Conservation (phyloP, 1,140 invertebrate genomes). For the Drosophila sproati region DNA sequence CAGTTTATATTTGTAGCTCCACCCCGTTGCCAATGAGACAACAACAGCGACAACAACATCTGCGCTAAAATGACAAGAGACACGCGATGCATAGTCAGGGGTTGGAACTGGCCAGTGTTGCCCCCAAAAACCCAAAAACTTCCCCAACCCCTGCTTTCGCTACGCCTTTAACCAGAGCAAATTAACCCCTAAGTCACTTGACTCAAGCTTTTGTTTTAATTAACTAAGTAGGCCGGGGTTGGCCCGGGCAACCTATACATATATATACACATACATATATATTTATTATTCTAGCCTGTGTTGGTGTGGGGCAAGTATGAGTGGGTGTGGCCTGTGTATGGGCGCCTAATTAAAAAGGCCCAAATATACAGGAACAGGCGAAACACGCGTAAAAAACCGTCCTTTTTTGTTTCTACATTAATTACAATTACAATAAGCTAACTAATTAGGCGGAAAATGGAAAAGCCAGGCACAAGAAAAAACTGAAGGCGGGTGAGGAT, state of each 20-base stretch:
- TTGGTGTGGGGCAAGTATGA: not conserved
- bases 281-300: not conserved
- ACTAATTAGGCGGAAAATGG: conserved; percentile 70
- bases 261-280: not conserved
- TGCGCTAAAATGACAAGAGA: conserved; percentile 53
- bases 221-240: conserved; percentile 69
- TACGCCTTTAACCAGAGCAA: conserved; percentile 24
- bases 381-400: conserved; percentile 7
- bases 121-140: not conserved
- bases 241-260: conserved; percentile 8
- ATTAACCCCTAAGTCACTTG: conserved; percentile 75
- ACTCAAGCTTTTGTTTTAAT: conserved; percentile 76
- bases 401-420: conserved; percentile 48
- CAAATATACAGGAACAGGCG: conserved; percentile 27
- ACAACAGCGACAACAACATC: conserved; percentile 23
- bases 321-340: conserved; percentile 50
- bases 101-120: conserved; percentile 7
- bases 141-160: no score
- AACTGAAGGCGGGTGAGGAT: not conserved
- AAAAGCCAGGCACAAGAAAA: not conserved
- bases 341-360: conserved; percentile 56
- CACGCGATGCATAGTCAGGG: not conserved
- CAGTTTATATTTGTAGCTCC: conserved; percentile 45
- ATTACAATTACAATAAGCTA: conserved; percentile 84
- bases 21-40: conserved; percentile 56